These are phyloP conservation scores for Zaprionus davidi DNA, from an alignment of 1,140 invertebrate species.

Conservation along the genomic window DNA sequence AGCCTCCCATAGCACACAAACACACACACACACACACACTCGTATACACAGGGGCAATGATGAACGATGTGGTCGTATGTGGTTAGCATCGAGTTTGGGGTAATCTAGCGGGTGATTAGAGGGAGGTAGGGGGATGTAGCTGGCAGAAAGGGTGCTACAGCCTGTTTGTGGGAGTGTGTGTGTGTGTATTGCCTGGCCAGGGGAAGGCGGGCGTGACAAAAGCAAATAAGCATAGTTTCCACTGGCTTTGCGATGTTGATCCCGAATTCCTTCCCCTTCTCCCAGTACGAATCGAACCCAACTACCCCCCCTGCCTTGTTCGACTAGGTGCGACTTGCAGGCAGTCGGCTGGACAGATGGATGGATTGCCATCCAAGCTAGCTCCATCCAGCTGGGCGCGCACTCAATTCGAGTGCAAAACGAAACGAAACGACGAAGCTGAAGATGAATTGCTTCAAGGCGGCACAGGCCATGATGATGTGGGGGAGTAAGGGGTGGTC, in stretches of 20 bases:
- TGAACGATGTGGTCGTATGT: constrained; percentile 83
- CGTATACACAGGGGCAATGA: constrained; percentile 60
- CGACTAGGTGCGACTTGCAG: constrained; percentile 10
- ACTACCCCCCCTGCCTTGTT: not conserved
- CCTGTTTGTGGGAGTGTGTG: constrained; percentile 7
- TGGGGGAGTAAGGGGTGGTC: not conserved
- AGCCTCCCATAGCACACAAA: constrained; percentile 17
- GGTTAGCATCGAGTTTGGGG: constrained; percentile 62
- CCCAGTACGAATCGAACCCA: constrained; percentile 15
- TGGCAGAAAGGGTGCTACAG: constrained; percentile 27
- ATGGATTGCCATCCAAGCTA: constrained; percentile 11
- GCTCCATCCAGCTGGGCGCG: constrained; percentile 45
- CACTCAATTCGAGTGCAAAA: constrained; percentile 37
- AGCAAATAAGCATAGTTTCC: constrained; percentile 58
- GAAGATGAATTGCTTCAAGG: constrained; percentile 72
- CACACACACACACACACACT: constrained; percentile 61
- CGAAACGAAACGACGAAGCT: constrained; percentile 28
- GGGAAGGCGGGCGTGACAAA: constrained; percentile 44
- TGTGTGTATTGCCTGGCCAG: constrained; percentile 9
- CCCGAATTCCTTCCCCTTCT: constrained; percentile 3
- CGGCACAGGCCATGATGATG: constrained; percentile 13
- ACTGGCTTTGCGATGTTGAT: constrained; percentile 35
- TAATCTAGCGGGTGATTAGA: constrained; percentile 35
- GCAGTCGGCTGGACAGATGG: not conserved
- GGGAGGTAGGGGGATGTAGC: constrained; percentile 11